These are phyloP conservation scores for Geococcyx californianus DNA, from an alignment of 2,113 vertebrate genomes.

Conservation along the genomic window DNA sequence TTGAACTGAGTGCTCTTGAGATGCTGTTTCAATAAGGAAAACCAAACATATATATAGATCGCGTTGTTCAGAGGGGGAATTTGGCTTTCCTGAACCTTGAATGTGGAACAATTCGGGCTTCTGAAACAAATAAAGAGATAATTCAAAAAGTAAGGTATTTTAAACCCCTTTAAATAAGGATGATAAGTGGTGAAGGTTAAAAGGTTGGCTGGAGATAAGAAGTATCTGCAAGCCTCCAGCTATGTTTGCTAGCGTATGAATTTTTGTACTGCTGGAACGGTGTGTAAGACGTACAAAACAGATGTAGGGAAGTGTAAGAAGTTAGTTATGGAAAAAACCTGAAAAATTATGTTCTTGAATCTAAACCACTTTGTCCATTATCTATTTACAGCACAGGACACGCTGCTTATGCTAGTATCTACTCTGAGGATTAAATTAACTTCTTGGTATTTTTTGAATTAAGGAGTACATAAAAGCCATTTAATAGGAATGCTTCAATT, in stretches of 20 bases:
- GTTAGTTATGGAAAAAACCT: background rate
- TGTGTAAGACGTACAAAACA: background rate
- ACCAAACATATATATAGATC: rapidly evolving
- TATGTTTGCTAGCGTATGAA: rapidly evolving
- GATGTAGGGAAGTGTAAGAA: background rate
- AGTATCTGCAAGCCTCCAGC: background rate
- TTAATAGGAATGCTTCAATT: background rate
- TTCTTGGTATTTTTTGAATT: background rate
- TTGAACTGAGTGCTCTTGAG: background rate
- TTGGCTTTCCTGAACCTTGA: background rate
- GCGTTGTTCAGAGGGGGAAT: background rate
- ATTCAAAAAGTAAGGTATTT: background rate
- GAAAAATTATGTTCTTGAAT: background rate
- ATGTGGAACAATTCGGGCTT: background rate
- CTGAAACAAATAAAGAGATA: background rate
- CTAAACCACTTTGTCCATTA: background rate
- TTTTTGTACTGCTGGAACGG: background rate
- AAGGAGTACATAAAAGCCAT: background rate
- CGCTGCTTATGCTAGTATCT: background rate
- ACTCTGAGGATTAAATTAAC: background rate
- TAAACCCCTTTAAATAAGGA: background rate
- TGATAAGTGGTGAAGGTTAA: background rate
- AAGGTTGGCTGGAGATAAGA: background rate
- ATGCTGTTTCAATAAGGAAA: background rate
- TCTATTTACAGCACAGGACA: background rate